These are phyloP conservation scores for Rhagonycha fulva DNA, from an alignment of 2,888 invertebrate species.

Conservation along the genomic window DNA sequence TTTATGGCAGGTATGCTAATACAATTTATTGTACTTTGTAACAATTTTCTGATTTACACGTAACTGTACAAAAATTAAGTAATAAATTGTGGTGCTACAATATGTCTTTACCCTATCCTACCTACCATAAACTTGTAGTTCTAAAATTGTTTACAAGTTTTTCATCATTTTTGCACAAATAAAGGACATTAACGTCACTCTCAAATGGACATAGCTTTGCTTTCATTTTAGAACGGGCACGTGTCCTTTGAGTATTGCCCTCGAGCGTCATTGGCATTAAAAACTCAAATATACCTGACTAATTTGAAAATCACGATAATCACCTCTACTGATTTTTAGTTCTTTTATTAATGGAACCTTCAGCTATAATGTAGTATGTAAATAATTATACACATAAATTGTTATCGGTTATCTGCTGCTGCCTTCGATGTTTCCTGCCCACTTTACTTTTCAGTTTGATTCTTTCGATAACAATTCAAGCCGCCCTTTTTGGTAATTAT, in stretches of 20 bases:
- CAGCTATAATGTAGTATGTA: neutral
- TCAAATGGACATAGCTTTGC: neutral
- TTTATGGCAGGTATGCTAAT: neutral
- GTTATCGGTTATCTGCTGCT: neutral
- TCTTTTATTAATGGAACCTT: neutral
- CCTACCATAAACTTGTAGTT: neutral
- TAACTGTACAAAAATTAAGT: neutral
- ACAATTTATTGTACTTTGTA: neutral
- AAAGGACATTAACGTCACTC: too few relatives aligned
- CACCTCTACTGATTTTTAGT: neutral
- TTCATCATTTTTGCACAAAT: neutral
- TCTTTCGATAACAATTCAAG: neutral
- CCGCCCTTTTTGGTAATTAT: neutral
- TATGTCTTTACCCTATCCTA: neutral
- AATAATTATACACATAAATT: neutral
- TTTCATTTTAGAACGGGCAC: neutral
- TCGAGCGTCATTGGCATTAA: neutral
- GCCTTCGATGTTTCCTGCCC: neutral
- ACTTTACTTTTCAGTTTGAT: neutral
- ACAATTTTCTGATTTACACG: neutral
- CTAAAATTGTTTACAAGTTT: neutral
- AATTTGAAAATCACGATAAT: neutral
- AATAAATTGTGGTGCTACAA: neutral
- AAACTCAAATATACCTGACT: neutral
- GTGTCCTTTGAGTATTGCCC: neutral